These are phyloP conservation scores for Ptychadena robeensis DNA, from an alignment of 2,797 vertebrate species.

Conservation along the genomic window DNA sequence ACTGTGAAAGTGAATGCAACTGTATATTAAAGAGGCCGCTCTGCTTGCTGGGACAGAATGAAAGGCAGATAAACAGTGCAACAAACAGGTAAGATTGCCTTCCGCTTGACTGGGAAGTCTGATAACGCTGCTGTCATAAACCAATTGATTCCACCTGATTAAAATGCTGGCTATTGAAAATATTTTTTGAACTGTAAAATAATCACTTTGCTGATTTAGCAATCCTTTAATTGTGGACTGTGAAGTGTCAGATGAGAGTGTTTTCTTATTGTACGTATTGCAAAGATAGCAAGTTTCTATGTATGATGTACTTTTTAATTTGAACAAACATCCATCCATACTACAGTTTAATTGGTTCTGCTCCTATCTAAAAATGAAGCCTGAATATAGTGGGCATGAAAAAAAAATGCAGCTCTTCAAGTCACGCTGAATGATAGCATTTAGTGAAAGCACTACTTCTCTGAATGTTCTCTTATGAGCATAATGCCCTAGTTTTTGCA, in stretches of 20 bases:
- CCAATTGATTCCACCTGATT: conserved; percentile 38
- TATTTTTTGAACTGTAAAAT: conserved; percentile 15
- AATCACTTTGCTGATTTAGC: conserved; percentile 16
- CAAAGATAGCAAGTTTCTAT: conserved; percentile 24
- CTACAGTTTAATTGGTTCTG: conserved; percentile 41
- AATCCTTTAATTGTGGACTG: conserved; percentile 20
- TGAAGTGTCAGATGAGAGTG: conserved; percentile 9
- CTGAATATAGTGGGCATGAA: conserved; percentile 44
- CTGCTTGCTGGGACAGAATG: conserved; percentile 39
- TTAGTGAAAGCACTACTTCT: conserved; percentile 45
- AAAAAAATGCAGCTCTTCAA: conserved; percentile 32
- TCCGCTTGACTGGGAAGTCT: conserved; percentile 25
- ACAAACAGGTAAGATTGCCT: conserved; percentile 42
- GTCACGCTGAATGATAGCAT: conserved; percentile 45
- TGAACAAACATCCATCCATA: conserved; percentile 33
- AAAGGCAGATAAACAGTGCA: conserved; percentile 50
- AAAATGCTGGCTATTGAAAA: conserved; percentile 21
- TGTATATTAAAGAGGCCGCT: conserved; percentile 37
- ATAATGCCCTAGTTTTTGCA: conserved; percentile 44
- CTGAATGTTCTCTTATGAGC: conserved; percentile 25
- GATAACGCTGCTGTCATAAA: conserved; percentile 43
- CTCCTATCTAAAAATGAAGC: conserved; percentile 40
- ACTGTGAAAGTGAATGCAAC: conserved; percentile 36
- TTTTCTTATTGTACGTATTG: background rate
- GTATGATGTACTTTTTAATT: conserved; percentile 36